Percentiles rank a stretch among this genome's conserved stretches.
phyloP scores from a whole-genome alignment of 1,140 invertebrate genomes.

The Drosophila grimshawi region DNA sequence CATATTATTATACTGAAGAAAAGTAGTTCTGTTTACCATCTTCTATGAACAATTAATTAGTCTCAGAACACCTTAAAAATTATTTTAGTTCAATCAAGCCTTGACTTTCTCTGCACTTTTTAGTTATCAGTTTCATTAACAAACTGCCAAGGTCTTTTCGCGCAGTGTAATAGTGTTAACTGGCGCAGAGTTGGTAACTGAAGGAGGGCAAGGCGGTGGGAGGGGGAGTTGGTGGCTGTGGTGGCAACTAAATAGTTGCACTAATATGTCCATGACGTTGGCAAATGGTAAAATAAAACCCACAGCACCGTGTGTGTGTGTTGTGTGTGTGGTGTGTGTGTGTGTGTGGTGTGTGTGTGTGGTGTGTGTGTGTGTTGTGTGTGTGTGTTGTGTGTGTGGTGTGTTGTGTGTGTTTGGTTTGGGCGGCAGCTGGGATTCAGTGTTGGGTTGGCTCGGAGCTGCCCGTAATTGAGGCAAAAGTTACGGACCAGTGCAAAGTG shows the following conservation, averaged over 20 bases:
- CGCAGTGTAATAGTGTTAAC: slow-evolving; percentile 30
- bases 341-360: slow-evolving; percentile 19
- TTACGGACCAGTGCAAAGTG: slow-evolving; percentile 61
- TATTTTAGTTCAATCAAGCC: too few relatives aligned
- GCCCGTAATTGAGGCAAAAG: slow-evolving; percentile 65
- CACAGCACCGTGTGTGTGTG: slow-evolving; percentile 57
- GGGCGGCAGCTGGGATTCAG: slow-evolving; percentile 16
- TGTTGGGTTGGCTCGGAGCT: neutral
- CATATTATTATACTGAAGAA: too few relatives aligned
- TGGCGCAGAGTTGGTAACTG: slow-evolving; percentile 1
- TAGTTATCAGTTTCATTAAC: too few relatives aligned
- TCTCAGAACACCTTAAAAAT: too few relatives aligned
- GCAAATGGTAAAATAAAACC: slow-evolving; percentile 73
- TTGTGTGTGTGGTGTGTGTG: slow-evolving; percentile 36
- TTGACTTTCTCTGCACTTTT: too few relatives aligned
- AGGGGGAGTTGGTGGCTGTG: neutral
- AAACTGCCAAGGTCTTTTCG: neutral
- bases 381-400: slow-evolving; percentile 22
- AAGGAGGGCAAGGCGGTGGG: neutral
- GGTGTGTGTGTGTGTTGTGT: slow-evolving; percentile 13
- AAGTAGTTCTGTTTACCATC: too few relatives aligned
- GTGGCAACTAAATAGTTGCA: slow-evolving; percentile 67
- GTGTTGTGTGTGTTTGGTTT: slow-evolving; percentile 9
- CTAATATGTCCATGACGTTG: slow-evolving; percentile 61
- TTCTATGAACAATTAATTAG: too few relatives aligned